Conservation (phyloP, 92 coral and sea anemone species). For the Scolanthus callimorphus region DNA sequence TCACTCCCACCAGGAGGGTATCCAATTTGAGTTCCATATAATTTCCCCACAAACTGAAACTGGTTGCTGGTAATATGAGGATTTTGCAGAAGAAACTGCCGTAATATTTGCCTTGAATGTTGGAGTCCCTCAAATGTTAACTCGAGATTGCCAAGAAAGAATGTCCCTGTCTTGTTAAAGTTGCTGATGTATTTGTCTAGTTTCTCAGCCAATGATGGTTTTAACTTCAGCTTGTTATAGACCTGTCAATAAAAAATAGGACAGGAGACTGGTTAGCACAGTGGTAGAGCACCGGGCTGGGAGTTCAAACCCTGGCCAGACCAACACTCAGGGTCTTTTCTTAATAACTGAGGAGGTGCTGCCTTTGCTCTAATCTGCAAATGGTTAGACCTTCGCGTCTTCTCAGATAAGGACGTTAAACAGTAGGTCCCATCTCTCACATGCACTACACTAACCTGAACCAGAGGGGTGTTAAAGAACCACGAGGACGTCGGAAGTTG, state of each 20-base stretch:
- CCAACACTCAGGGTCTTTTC: no score
- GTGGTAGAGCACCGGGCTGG: no score
- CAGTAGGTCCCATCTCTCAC: no score
- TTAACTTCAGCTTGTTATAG: constrained; percentile 45
- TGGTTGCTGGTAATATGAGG: constrained; percentile 58
- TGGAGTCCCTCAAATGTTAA: constrained; percentile 45
- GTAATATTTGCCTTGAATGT: constrained; percentile 42
- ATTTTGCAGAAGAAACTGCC: constrained; percentile 67
- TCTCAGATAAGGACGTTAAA: no score
- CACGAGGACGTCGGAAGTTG: no score
- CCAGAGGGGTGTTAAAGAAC: no score
- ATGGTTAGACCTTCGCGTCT: no score
- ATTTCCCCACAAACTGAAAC: constrained; percentile 34
- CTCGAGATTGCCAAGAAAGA: constrained; percentile 54
- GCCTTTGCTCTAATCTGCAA: no score
- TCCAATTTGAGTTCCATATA: constrained; percentile 48
- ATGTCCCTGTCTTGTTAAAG: constrained; percentile 64
- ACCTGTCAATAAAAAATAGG: constrained; percentile 50
- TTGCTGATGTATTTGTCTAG: constrained; percentile 63
- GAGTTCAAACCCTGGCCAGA: no score
- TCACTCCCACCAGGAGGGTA: constrained; percentile 8
- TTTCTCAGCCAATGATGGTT: constrained; percentile 65
- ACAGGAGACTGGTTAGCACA: background rate
- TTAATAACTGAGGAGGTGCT: no score
- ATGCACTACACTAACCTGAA: no score